These are phyloP conservation scores for Boloria euphrosyne DNA, from an alignment of 2,888 invertebrate genomes.

Conservation along the genomic window DNA sequence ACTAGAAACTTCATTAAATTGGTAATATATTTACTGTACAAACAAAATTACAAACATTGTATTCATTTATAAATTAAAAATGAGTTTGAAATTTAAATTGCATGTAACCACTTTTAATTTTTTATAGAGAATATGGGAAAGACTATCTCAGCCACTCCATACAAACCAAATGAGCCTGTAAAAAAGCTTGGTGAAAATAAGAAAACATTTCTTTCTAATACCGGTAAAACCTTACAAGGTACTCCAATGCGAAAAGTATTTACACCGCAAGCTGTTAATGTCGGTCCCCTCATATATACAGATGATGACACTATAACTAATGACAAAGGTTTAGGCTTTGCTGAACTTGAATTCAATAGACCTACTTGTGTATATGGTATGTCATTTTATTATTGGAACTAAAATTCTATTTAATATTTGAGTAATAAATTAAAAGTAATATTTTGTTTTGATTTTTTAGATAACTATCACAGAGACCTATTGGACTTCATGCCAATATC, in stretches of 20 bases:
- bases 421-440: too few species aligned
- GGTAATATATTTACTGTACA: too few species aligned
- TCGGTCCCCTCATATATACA: constrained; percentile 64
- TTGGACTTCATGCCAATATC: constrained; percentile 60
- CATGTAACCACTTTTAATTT: too few species aligned
- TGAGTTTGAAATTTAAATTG: too few species aligned
- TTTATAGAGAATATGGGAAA: constrained; percentile 72
- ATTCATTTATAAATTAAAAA: too few species aligned
- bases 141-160: constrained; percentile 56
- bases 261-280: constrained; percentile 62
- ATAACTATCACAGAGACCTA: constrained; percentile 60
- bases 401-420: too few species aligned
- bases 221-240: constrained; percentile 64
- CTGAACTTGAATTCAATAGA: constrained; percentile 67
- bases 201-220: constrained; percentile 68
- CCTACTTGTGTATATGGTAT: constrained; percentile 62
- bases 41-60: too few species aligned
- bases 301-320: constrained; percentile 51
- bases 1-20: too few species aligned
- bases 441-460: constrained; percentile 44
- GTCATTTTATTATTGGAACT: neutral
- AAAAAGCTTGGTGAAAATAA: constrained; percentile 63
- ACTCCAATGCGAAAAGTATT: constrained; percentile 64
- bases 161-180: constrained; percentile 66
- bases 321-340: constrained; percentile 47